Percentiles rank a stretch among this genome's conserved stretches.
Evolutionary conservation across 1,140 invertebrate species (phyloP).

Genomic region (Ooceraea biroi): DNA sequence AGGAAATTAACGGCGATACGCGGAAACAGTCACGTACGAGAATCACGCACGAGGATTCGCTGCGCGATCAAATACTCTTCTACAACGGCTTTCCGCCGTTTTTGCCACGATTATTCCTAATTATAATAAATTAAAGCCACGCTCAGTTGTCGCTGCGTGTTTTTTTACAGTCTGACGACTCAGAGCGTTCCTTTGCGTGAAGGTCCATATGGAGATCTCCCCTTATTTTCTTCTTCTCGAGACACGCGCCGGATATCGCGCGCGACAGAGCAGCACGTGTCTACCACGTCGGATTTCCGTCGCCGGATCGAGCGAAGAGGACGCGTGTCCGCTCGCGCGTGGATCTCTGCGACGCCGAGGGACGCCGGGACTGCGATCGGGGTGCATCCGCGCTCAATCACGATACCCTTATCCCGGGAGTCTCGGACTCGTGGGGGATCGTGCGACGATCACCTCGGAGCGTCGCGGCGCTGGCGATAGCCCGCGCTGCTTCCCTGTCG

Average conservation of each 20-base stretch:
- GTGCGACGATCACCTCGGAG: conserved; percentile 23
- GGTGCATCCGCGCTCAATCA: neutral
- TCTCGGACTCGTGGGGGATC: neutral
- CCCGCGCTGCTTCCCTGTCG: conserved; percentile 67
- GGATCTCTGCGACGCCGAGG: neutral
- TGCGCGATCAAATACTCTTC: too few species aligned
- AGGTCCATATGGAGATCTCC: too few species aligned
- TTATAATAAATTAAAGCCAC: too few species aligned
- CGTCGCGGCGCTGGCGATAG: conserved; percentile 15
- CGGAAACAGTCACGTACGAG: neutral
- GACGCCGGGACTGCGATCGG: neutral
- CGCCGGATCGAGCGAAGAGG: too few species aligned
- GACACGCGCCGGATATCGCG: neutral
- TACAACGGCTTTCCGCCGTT: too few species aligned
- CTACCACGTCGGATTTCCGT: neutral
- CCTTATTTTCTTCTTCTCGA: neutral
- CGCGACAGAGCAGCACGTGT: neutral
- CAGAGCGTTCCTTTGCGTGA: too few species aligned
- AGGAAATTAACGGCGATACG: neutral
- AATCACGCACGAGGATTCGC: neutral
- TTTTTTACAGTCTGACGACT: too few species aligned
- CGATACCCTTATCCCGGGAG: neutral
- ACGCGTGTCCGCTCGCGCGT: too few species aligned
- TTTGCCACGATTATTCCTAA: too few species aligned
- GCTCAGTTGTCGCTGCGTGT: too few species aligned